phyloP scores from a whole-genome alignment of 2,113 vertebrate species.

The Trichomycterus rosablanca region DNA sequence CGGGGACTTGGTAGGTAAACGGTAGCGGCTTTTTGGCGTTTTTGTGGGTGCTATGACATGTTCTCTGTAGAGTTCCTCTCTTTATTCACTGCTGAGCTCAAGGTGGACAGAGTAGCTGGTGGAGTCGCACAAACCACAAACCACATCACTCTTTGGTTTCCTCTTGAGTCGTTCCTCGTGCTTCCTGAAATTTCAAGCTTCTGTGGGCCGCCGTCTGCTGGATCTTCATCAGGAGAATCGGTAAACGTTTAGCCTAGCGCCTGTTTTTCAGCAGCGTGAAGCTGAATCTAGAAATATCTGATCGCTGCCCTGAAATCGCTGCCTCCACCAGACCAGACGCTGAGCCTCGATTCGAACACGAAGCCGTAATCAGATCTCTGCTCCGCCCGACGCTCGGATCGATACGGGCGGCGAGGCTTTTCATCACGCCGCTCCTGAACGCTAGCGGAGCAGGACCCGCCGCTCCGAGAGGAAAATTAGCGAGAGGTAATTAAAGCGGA shows the following conservation, averaged over 20 bases:
- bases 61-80: too few relatives aligned
- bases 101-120: too few relatives aligned
- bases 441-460: not conserved
- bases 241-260: not conserved
- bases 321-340: too few relatives aligned
- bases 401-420: conserved; percentile 21
- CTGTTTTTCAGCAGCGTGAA: not conserved
- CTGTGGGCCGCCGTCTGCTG: too few relatives aligned
- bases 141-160: too few relatives aligned
- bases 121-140: too few relatives aligned
- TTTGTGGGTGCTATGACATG: too few relatives aligned
- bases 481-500: conserved; percentile 21
- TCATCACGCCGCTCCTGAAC: conserved; percentile 7
- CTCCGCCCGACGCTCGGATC: conserved; percentile 7
- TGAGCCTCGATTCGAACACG: conserved; percentile 3
- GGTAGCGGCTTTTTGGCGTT: too few relatives aligned
- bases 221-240: not conserved
- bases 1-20: too few relatives aligned
- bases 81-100: too few relatives aligned
- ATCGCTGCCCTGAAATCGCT: not conserved
- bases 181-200: too few relatives aligned
- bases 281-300: not conserved
- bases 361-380: conserved; percentile 6
- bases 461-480: conserved; percentile 11
- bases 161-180: too few relatives aligned